A percentile compares a stretch with the other conserved stretches of the same genome.
Evolutionary conservation across 2,888 invertebrate species (phyloP).

Genomic region (Capitulum mitella): DNA sequence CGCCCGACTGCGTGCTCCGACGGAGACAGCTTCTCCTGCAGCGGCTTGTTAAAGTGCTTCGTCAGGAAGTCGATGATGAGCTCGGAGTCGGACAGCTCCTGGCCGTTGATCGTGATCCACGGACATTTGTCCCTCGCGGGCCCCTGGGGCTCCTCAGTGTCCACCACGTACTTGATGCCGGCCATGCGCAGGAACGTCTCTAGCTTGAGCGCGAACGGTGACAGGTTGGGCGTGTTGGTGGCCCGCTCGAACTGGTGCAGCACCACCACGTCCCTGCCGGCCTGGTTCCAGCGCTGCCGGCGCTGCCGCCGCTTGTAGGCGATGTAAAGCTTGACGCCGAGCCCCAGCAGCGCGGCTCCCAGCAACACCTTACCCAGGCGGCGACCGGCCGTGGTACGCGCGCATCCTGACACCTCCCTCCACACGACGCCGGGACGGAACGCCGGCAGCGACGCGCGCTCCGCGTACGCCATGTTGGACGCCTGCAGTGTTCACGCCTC

Average conservation of each 20-base stretch:
- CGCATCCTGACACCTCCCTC: background rate
- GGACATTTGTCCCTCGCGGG: conserved; percentile 38
- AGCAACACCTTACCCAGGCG: background rate
- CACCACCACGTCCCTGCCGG: conserved; percentile 18
- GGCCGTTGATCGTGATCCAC: conserved; percentile 44
- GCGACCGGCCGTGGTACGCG: background rate
- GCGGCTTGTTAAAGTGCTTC: conserved; percentile 39
- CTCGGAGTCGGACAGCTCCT: conserved; percentile 42
- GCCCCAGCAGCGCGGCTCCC: background rate
- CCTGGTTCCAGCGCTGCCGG: conserved; percentile 4
- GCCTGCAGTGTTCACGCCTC: no score
- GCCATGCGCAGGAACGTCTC: conserved; percentile 21
- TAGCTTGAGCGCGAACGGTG: conserved; percentile 1
- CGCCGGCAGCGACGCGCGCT: background rate
- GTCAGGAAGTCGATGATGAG: conserved; percentile 43
- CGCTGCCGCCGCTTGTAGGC: background rate
- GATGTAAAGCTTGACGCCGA: background rate
- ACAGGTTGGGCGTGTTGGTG: conserved; percentile 12
- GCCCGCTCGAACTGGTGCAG: conserved; percentile 13
- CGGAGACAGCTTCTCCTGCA: conserved; percentile 37
- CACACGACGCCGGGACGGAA: background rate
- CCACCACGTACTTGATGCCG: conserved; percentile 5
- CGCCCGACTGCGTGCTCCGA: conserved; percentile 40
- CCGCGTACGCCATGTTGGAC: background rate
- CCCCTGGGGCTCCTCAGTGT: conserved; percentile 35